Evolutionary conservation across 2,797 vertebrate genomes (phyloP).

Genomic region (Lithobates pipiens): DNA sequence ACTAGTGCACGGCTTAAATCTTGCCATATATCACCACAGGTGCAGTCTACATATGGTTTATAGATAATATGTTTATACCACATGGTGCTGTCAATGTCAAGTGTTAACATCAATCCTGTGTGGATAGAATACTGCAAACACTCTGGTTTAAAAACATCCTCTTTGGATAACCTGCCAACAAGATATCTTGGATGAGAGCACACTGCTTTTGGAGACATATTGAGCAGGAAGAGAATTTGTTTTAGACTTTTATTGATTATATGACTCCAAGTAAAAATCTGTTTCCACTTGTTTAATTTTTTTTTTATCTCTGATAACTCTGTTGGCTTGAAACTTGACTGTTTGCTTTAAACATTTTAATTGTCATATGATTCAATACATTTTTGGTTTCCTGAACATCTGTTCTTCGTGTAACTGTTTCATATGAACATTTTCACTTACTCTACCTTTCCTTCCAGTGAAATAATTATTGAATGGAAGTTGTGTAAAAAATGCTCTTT

Average conservation of each 20-base stretch:
- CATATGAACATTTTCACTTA: constrained; percentile 60
- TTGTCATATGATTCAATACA: constrained; percentile 70
- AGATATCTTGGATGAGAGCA: neutral
- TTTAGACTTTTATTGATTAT: neutral
- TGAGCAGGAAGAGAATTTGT: constrained; percentile 80
- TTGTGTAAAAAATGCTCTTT: neutral
- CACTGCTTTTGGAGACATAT: constrained; percentile 50
- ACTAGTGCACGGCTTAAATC: no score
- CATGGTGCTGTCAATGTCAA: neutral
- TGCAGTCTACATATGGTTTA: no score
- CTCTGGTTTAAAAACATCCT: neutral
- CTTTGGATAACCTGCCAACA: neutral
- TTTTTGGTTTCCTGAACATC: constrained; percentile 69
- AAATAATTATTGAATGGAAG: constrained; percentile 26
- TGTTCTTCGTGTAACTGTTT: constrained; percentile 66
- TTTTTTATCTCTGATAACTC: constrained; percentile 9
- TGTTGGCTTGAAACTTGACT: constrained; percentile 68
- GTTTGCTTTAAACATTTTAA: constrained; percentile 69
- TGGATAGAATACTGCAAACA: neutral
- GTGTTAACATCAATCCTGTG: neutral
- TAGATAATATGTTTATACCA: no score
- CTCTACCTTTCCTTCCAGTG: constrained; percentile 24
- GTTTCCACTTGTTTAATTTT: constrained; percentile 53
- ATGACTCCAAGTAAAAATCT: constrained; percentile 19
- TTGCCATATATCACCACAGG: no score